These are phyloP conservation scores for Lithosia quadra DNA, from an alignment of 2,888 invertebrate species.

Conservation along the genomic window DNA sequence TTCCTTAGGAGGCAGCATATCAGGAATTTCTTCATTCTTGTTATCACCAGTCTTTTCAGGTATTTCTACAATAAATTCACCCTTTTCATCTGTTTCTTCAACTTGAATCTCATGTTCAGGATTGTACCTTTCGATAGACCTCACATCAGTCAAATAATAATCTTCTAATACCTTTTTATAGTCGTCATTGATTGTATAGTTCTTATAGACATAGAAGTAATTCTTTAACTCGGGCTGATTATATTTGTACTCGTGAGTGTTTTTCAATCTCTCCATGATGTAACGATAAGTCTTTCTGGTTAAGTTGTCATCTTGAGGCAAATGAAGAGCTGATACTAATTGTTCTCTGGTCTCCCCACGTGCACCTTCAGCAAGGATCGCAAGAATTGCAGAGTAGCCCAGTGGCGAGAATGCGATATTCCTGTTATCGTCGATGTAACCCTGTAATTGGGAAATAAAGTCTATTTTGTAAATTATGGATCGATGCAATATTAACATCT, in stretches of 20 bases:
- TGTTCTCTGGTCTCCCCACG: conserved; percentile 87
- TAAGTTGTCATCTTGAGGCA: conserved; percentile 81
- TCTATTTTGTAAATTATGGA: not conserved
- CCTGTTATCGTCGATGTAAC: conserved; percentile 82
- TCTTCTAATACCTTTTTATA: conserved; percentile 87
- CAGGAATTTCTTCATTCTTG: conserved; percentile 69
- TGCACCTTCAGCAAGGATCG: conserved; percentile 89
- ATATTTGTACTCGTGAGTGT: conserved; percentile 79
- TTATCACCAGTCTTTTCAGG: conserved; percentile 68
- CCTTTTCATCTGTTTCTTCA: conserved; percentile 63
- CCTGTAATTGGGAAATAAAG: conserved; percentile 62
- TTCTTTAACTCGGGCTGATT: conserved; percentile 88
- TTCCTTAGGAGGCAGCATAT: conserved; percentile 75
- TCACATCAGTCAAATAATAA: conserved; percentile 88
- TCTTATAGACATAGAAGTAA: conserved; percentile 90
- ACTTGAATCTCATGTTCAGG: conserved; percentile 64
- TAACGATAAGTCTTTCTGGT: conserved; percentile 81
- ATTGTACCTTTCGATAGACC: conserved; percentile 82
- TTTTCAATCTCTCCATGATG: conserved; percentile 83
- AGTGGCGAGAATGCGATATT: conserved; percentile 89
- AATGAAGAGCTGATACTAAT: conserved; percentile 84
- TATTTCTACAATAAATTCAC: conserved; percentile 67
- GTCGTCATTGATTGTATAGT: conserved; percentile 87
- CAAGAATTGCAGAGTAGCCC: conserved; percentile 88
- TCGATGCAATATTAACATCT: no score